Evolutionary conservation across 64 coral and sea anemone species (phyloP).

Genomic region (Hydrozoanthus tunicans): DNA sequence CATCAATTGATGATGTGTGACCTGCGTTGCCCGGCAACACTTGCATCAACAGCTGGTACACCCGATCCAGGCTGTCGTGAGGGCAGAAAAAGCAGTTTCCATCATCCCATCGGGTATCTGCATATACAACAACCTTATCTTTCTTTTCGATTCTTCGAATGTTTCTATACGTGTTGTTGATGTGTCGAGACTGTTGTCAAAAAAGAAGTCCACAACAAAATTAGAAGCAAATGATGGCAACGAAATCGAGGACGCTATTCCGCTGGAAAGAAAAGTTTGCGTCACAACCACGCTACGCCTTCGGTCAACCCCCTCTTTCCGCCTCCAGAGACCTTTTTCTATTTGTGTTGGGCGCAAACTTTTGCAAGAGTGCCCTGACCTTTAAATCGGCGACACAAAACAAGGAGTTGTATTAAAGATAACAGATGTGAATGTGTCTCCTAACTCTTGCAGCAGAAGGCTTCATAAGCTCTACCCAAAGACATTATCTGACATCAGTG

Average conservation of each 20-base stretch:
- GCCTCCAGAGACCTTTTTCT: slow-evolving; percentile 9
- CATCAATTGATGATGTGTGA: too few species aligned
- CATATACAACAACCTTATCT: too few species aligned
- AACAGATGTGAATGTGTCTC: not conserved
- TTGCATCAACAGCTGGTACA: too few species aligned
- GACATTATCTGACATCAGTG: not conserved
- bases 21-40: too few species aligned
- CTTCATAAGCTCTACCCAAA: slow-evolving; percentile 9
- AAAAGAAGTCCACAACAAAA: not conserved
- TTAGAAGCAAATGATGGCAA: not conserved
- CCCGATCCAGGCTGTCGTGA: too few species aligned
- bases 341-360: not conserved
- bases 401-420: not conserved
- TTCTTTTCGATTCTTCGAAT: too few species aligned
- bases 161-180: too few species aligned
- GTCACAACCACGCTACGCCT: not conserved
- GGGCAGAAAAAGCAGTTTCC: too few species aligned
- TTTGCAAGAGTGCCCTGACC: not conserved
- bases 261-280: not conserved
- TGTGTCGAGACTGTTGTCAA: too few species aligned
- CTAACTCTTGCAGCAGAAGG: not conserved
- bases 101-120: too few species aligned
- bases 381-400: too few species aligned
- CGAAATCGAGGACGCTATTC: not conserved
- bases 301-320: not conserved